These are phyloP conservation scores for Umimayanthus kanabou DNA, from an alignment of 92 coral and sea anemone genomes.

Conservation along the genomic window DNA sequence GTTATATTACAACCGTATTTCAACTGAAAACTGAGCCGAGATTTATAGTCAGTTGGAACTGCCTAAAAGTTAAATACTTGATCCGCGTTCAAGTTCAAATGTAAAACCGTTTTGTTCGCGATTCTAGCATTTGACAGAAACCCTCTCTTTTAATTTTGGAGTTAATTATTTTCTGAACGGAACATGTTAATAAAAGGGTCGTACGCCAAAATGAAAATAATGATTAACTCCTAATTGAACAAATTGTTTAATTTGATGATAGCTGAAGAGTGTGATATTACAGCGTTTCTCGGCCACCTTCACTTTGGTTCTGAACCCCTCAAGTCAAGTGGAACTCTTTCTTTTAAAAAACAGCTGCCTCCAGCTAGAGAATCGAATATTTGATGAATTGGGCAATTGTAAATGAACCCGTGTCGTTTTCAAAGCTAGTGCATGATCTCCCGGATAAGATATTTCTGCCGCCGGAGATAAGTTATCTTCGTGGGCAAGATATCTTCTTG, in stretches of 20 bases:
- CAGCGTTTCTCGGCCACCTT: background rate
- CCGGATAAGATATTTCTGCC: slow-evolving; percentile 28
- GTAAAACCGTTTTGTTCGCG: too few species aligned
- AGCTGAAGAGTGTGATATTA: slow-evolving; percentile 1
- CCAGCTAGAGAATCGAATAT: slow-evolving; percentile 1
- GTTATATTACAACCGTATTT: too few species aligned
- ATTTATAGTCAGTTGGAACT: background rate
- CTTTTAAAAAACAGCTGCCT: background rate
- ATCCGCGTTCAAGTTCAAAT: background rate
- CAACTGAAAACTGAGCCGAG: background rate
- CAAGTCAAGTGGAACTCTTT: slow-evolving; percentile 21
- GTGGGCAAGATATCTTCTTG: slow-evolving; percentile 18
- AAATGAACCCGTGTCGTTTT: slow-evolving; percentile 23
- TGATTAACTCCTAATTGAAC: slow-evolving; percentile 43
- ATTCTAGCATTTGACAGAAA: background rate
- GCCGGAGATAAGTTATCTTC: slow-evolving; percentile 19
- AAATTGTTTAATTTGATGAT: slow-evolving; percentile 43
- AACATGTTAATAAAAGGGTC: background rate
- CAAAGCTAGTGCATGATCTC: slow-evolving; percentile 30
- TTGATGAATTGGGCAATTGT: slow-evolving; percentile 17
- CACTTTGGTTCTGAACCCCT: background rate
- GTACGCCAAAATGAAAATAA: background rate
- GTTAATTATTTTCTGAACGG: background rate
- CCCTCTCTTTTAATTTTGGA: background rate
- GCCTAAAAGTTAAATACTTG: background rate